These are phyloP conservation scores for Tympanoctomys barrerae DNA, from an alignment of 2,797 vertebrate species.

Conservation along the genomic window DNA sequence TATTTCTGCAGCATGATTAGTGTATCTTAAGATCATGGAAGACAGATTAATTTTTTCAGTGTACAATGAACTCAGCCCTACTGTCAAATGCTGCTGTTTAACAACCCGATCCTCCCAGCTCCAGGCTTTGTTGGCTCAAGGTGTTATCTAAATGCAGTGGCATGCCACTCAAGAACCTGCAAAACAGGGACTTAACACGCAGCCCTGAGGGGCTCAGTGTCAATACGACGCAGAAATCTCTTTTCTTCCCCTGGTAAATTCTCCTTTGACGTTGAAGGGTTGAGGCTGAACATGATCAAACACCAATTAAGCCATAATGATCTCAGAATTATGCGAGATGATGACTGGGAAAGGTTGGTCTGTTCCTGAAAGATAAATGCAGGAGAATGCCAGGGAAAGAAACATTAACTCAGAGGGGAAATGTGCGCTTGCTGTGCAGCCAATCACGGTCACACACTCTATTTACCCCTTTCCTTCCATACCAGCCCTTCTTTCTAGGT, in stretches of 20 bases:
- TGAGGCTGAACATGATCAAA: constrained; percentile 67
- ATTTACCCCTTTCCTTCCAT: not conserved
- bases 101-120: not conserved
- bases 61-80: constrained; percentile 39
- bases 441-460: not conserved
- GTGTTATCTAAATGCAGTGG: constrained; percentile 47
- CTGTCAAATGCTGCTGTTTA: constrained; percentile 35
- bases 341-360: constrained; percentile 32
- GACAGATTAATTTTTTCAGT: not conserved
- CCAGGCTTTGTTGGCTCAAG: not conserved
- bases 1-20: not conserved
- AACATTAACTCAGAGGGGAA: constrained; percentile 11
- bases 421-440: not conserved
- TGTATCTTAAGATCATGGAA: not conserved
- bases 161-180: not conserved
- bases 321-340: constrained; percentile 58
- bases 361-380: constrained; percentile 55
- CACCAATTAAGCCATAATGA: constrained; percentile 67
- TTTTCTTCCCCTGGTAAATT: constrained; percentile 36
- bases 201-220: not conserved
- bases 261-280: constrained; percentile 62
- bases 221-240: not conserved
- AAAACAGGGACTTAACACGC: not conserved
- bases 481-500: not conserved
- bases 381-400: not conserved